Conservation (phyloP, 2,797 vertebrate genomes). For the Coracias cyanogaster region DNA sequence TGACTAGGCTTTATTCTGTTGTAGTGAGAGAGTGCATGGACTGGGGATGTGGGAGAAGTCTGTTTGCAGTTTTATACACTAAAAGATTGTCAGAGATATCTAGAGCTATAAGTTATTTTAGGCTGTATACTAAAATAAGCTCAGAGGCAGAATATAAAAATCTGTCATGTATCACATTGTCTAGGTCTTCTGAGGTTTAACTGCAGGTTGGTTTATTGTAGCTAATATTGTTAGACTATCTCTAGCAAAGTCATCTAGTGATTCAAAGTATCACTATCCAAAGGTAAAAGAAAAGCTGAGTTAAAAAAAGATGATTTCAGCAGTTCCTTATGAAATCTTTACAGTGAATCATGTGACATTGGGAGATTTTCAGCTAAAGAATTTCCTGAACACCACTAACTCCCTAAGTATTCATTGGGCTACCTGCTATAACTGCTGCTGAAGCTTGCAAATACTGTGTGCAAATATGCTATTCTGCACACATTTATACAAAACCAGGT, state of each 20-base stretch:
- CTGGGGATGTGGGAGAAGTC: background rate
- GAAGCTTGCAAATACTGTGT: background rate
- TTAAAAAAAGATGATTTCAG: background rate
- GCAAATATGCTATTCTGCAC: background rate
- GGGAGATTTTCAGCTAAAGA: background rate
- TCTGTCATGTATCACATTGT: background rate
- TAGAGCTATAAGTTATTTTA: background rate
- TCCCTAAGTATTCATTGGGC: background rate
- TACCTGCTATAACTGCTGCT: background rate
- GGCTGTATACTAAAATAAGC: background rate
- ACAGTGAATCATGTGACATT: background rate
- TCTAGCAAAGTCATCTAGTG: background rate
- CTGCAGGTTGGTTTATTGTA: accelerated
- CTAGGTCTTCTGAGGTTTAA: background rate
- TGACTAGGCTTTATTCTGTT: background rate
- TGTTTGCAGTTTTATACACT: background rate
- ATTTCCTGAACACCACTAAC: background rate
- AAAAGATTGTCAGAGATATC: background rate
- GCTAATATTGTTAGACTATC: background rate
- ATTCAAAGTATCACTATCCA: background rate
- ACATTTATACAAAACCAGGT: background rate
- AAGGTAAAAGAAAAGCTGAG: background rate
- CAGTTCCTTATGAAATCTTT: background rate
- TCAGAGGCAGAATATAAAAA: background rate
- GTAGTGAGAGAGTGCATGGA: background rate